Evolutionary conservation across 2,797 vertebrate species (phyloP).

Genomic region (Graptemys geographica): DNA sequence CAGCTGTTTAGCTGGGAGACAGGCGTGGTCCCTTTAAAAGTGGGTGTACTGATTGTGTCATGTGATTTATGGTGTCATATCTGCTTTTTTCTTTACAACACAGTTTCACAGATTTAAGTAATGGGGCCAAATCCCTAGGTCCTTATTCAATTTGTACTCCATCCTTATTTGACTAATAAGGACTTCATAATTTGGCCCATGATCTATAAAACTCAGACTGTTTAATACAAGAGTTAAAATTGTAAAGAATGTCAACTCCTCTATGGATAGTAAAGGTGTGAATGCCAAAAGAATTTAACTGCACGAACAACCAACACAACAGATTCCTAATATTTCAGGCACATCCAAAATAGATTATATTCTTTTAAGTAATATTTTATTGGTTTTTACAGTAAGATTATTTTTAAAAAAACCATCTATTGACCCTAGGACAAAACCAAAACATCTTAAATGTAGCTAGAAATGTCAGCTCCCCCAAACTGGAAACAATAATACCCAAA

Average conservation of each 20-base stretch:
- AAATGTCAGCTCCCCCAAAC: constrained; percentile 37
- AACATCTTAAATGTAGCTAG: constrained; percentile 39
- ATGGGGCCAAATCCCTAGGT: background rate
- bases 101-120: background rate
- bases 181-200: background rate
- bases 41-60: background rate
- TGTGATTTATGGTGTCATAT: background rate
- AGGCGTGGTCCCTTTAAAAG: background rate
- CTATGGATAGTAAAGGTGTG: background rate
- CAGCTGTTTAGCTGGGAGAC: background rate
- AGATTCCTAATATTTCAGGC: background rate
- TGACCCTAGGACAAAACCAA: constrained; percentile 44
- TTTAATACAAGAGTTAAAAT: background rate
- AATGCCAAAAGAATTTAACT: background rate
- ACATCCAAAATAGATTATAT: background rate
- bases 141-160: background rate
- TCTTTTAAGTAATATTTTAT: background rate
- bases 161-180: background rate
- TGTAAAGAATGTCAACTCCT: background rate
- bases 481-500: constrained; percentile 44
- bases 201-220: background rate
- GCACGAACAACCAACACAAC: background rate
- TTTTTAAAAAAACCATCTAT: constrained; percentile 17
- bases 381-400: constrained; percentile 11
- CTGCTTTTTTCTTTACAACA: background rate